Base-by-base conservation (phyloP, 2,113 vertebrate genomes). In the Lophotis ruficrista region DNA sequence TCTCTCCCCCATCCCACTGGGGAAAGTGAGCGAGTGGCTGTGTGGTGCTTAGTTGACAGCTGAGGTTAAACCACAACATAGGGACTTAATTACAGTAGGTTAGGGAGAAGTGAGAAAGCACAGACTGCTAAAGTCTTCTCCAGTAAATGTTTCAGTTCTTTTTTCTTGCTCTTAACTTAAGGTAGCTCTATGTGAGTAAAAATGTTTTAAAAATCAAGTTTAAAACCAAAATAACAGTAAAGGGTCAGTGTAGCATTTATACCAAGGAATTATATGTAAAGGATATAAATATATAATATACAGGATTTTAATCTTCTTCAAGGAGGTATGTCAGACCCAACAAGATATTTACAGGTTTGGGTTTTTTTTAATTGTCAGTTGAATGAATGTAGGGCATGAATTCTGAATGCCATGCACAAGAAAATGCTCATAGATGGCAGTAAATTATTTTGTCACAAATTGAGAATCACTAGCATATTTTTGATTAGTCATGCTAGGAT, bases 391-490 rank as follows among this genome's bases (percentile, higher is more conserved):
- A 71, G 58, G 33, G 38, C 23, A 38, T 70, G 37, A 96, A 71
- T 90, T 92, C 68, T 86, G 76, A 89, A 54, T 4, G 23, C 17
- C 47, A 50, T 51, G 41, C 58, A 31, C 0, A 1, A 85, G 60
- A 73, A 93, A 87, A 62, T 91, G 27, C 20, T 92, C 23, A 30
- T 25, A 92, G 60, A 33, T 75, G 50, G 47, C 50, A 73, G 14
- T 91, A 85, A 82, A 56, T 89, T 82, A 50, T 80, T 78, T 83
- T 73, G 83, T 92, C 60, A 94, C 92, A 94, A 87, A 77, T 4
- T 51, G 83, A 70, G 73, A 83, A 33, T 12, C 2, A 10, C 28
- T 70, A 47, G 54, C 28, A 61, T 11, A 0, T 77, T 90, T 89
- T 92, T 89, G 60, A 80, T 92, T 83, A 89, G 70, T 91, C 56